Conservation (phyloP, 2,888 invertebrate genomes). For the Eurois occulta region DNA sequence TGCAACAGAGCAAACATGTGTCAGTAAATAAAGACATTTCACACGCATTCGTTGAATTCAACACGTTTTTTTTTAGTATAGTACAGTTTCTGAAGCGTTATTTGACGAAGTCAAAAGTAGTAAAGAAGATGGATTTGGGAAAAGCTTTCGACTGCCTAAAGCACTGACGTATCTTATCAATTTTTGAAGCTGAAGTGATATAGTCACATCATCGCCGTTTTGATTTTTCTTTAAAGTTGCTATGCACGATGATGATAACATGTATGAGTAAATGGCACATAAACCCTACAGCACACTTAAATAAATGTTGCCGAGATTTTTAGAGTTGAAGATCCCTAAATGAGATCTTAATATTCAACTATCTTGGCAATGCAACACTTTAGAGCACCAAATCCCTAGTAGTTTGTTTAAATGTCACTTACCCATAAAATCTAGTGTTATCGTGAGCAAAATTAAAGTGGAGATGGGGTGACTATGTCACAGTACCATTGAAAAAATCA, state of each 20-base stretch:
- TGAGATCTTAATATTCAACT: neutral
- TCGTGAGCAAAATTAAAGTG: neutral
- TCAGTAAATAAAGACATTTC: constrained; percentile 5
- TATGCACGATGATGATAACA: neutral
- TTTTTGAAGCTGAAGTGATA: neutral
- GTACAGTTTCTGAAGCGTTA: neutral
- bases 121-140: neutral
- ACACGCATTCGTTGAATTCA: constrained; percentile 5
- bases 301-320: neutral
- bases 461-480: neutral
- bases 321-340: neutral
- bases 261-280: neutral
- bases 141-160: constrained; percentile 10
- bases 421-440: neutral
- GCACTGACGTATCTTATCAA: neutral
- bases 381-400: neutral
- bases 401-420: neutral
- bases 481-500: neutral
- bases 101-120: neutral
- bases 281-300: neutral
- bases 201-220: neutral
- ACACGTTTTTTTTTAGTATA: neutral
- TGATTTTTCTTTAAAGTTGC: neutral
- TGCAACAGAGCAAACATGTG: constrained; percentile 17
- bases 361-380: neutral